These are phyloP conservation scores for Sylvilagus floridanus DNA, from an alignment of 2,797 vertebrate species.

Conservation along the genomic window DNA sequence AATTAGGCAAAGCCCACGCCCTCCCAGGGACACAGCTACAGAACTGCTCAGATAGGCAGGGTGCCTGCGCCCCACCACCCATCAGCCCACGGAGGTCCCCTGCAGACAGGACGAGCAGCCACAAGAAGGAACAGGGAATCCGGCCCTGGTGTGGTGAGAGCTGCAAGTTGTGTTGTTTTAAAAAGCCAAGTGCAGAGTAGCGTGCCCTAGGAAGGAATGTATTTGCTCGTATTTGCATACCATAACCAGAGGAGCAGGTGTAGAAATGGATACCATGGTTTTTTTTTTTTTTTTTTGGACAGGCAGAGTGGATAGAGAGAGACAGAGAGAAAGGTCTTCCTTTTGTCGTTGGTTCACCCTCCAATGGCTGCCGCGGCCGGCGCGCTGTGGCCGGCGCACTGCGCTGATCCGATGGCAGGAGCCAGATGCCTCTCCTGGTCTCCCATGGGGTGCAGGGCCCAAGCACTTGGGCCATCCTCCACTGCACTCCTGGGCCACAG, in stretches of 20 bases:
- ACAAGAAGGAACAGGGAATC: background rate
- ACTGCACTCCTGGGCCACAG: no score
- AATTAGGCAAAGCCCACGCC: background rate
- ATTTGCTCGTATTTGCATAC: background rate
- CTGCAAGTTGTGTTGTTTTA: background rate
- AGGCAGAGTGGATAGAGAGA: no score
- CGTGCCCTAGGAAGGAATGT: background rate
- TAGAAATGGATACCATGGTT: background rate
- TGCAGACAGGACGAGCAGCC: background rate
- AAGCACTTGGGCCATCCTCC: no score
- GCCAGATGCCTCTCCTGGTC: no score
- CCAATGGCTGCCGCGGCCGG: no score
- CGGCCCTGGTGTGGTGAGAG: rapidly evolving
- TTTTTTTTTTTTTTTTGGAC: no score
- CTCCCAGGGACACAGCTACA: background rate
- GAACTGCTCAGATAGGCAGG: background rate
- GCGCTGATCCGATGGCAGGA: no score
- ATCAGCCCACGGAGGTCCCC: background rate
- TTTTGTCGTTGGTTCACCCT: no score
- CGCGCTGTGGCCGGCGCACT: no score
- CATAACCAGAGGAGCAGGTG: background rate
- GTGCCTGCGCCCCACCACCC: background rate
- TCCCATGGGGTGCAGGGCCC: no score
- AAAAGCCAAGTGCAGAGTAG: background rate
- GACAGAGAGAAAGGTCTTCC: no score